A percentile compares a stretch with the other conserved stretches of the same genome.
Conservation (phyloP, 2,113 vertebrate genomes). For the Oxygymnocypris stewartii region DNA sequence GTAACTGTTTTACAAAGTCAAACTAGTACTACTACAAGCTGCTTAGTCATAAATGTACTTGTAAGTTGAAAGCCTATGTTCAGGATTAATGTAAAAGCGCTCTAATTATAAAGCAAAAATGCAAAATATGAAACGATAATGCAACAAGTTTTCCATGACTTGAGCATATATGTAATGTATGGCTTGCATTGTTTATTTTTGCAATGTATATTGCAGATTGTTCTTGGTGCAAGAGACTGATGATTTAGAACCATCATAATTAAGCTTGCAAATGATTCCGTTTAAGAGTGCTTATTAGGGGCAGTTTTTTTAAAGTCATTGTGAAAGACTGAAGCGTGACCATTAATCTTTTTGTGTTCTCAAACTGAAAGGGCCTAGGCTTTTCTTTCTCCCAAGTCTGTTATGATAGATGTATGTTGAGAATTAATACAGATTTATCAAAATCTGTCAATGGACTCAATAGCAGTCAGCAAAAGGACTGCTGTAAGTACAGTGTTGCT, state of each 20-base stretch:
- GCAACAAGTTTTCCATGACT: not conserved
- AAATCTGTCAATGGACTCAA: not conserved
- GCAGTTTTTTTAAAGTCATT: not conserved
- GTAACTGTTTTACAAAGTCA: conserved; percentile 14
- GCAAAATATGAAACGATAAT: not conserved
- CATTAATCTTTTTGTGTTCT: not conserved
- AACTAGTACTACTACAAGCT: not conserved
- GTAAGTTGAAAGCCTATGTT: not conserved
- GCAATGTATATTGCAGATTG: not conserved
- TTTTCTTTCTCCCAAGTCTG: not conserved
- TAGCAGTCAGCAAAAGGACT: not conserved
- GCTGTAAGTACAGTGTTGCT: conserved; percentile 55
- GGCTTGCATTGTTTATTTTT: conserved; percentile 18
- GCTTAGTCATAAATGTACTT: not conserved
- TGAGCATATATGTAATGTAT: conserved; percentile 4
- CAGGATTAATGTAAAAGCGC: not conserved
- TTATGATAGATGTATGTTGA: not conserved
- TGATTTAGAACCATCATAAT: not conserved
- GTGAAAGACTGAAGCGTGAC: not conserved
- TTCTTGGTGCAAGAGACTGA: not conserved
- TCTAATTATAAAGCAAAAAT: not conserved
- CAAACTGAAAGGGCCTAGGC: not conserved
- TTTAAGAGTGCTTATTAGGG: not conserved
- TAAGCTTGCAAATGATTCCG: not conserved
- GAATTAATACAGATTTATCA: not conserved